Base-by-base conservation (phyloP, 2,797 vertebrate species). In the Clarias platycephalus region DNA sequence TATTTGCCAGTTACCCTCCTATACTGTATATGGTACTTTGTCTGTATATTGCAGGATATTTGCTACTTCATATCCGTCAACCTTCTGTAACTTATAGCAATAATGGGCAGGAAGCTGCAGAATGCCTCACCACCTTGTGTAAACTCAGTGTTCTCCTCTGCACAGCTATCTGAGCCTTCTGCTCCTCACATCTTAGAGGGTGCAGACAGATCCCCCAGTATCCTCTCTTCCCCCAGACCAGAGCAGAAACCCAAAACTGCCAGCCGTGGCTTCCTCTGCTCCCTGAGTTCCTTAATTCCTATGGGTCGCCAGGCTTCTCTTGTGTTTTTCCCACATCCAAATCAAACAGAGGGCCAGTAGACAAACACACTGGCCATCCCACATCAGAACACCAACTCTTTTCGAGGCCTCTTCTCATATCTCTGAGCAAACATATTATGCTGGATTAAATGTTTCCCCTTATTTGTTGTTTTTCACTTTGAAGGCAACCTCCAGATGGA, bases 391-490 rank as follows among this genome's bases (percentile, higher is more conserved):
- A 57, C 74, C 90, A 92, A 71, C 93, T 92, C 92, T 91, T 90
- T 93, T 92, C 90, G 89, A 90, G 87, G 83, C 68, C 85, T 89
- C 90, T 91, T 91, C 91, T 87, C 92, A 90, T 91, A 90, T 94
- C 91, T 92, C 88, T 94, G 86, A 87, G 91, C 91, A 94, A 94
- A 94, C 93, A 94, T 92, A 93, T 94, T 93, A 93, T 94, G 80
- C 92, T 93, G 91, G 91, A 95, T 95, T 92, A 93, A 95, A 95
- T 93, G 92, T 93, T 94, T 95, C 92, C 80, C 93, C 92, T 88
- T 93, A 93, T 94, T 94, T 95, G 92, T 95, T 95, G 89, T 94
- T 93, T 91, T 94, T 94, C 91, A 88, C 90, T 93, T 92, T 87
- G 68, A 81, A 79, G 74, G 66, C 55, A 93, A 22, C 26, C 53